Evolutionary conservation across 2,888 invertebrate genomes (phyloP).

Genomic region (Andrena praecox): DNA sequence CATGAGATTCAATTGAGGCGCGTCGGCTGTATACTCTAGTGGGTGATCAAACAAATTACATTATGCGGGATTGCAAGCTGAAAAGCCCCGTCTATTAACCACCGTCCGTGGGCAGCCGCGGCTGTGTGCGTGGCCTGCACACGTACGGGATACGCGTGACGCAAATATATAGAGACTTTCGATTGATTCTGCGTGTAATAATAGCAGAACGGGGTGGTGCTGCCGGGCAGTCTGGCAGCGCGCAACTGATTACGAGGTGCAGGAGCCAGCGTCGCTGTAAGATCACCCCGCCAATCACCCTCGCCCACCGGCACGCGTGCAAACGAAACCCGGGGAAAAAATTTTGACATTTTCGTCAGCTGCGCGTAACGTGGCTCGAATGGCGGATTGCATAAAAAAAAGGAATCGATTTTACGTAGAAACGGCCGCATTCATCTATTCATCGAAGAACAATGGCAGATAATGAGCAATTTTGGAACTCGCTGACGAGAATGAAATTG

Average conservation of each 20-base stretch:
- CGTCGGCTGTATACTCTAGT: slow-evolving; percentile 59
- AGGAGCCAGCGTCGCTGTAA: slow-evolving; percentile 25
- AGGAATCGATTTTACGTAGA: too few species aligned
- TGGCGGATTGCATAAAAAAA: too few species aligned
- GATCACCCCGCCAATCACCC: slow-evolving; percentile 35
- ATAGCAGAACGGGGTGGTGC: slow-evolving; percentile 68
- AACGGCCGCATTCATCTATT: too few species aligned
- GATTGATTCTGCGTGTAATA: slow-evolving; percentile 73
- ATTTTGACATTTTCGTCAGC: too few species aligned
- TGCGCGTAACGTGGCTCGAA: too few species aligned
- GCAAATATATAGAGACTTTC: slow-evolving; percentile 69
- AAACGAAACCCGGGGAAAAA: background rate
- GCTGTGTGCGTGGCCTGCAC: slow-evolving; percentile 44
- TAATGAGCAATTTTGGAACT: too few species aligned
- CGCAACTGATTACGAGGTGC: slow-evolving; percentile 64
- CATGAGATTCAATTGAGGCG: slow-evolving; percentile 65
- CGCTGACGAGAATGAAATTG: too few species aligned
- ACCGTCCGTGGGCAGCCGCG: slow-evolving; percentile 33
- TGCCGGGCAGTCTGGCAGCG: slow-evolving; percentile 69
- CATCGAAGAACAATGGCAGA: too few species aligned
- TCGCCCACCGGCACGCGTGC: background rate
- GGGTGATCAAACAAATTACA: slow-evolving; percentile 70
- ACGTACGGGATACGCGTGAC: slow-evolving; percentile 63
- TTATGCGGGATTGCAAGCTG: slow-evolving; percentile 64
- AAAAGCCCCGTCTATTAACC: slow-evolving; percentile 61